Evolutionary conservation across 2,888 invertebrate species (phyloP).

Genomic region (Dascillus cervinus): DNA sequence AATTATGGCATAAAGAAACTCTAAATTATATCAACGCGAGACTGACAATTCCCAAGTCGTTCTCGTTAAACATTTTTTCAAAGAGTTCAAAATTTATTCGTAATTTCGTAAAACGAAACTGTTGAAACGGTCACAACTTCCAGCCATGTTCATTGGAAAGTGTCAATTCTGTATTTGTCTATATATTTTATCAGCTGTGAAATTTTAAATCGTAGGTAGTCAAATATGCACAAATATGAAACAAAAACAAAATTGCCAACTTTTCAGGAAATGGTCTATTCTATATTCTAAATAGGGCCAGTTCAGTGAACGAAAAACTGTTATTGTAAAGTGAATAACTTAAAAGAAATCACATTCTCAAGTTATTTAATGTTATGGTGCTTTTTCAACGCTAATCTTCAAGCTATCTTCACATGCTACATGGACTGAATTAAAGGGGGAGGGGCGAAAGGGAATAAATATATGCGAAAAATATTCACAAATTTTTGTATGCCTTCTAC

Average conservation of each 20-base stretch:
- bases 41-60: constrained; percentile 27
- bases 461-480: constrained; percentile 34
- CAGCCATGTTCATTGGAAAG: constrained; percentile 22
- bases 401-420: constrained; percentile 45
- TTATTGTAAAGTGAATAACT: constrained; percentile 29
- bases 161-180: constrained; percentile 20
- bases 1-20: too few relatives aligned
- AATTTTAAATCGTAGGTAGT: too few relatives aligned
- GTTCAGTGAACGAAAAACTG: constrained; percentile 30
- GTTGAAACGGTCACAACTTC: too few relatives aligned
- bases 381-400: constrained; percentile 44
- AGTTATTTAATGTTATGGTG: constrained; percentile 37
- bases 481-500: constrained; percentile 42
- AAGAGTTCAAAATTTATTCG: too few relatives aligned
- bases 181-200: too few relatives aligned
- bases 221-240: constrained; percentile 24
- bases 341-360: constrained; percentile 23
- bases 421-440: constrained; percentile 40
- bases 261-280: constrained; percentile 24
- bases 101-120: too few relatives aligned
- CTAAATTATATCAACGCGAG: too few relatives aligned
- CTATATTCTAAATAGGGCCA: constrained; percentile 27
- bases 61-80: constrained; percentile 20
- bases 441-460: constrained; percentile 41
- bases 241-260: constrained; percentile 26